phyloP scores from a whole-genome alignment of 2,888 invertebrate species.

The Dexiosoma caninum region DNA sequence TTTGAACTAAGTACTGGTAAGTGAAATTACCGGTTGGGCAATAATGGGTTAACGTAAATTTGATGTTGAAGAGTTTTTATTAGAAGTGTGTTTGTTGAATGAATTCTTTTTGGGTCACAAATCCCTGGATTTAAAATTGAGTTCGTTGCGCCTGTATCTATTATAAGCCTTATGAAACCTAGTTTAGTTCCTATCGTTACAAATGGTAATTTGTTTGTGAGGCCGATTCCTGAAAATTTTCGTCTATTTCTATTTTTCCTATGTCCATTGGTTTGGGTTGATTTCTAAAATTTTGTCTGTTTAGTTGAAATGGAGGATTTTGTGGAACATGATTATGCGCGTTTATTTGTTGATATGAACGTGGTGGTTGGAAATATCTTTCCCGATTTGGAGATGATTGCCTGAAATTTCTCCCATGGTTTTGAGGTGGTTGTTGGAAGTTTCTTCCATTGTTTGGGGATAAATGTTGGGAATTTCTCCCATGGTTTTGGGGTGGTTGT shows the following conservation, averaged over 20 bases:
- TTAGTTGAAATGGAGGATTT: not conserved
- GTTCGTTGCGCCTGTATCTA: not conserved
- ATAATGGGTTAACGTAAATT: constrained; percentile 1
- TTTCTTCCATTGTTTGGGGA: not conserved
- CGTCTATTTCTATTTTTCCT: not conserved
- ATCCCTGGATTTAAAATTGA: too few species aligned
- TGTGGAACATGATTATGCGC: too few species aligned
- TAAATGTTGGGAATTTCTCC: too few species aligned
- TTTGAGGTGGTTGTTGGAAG: not conserved
- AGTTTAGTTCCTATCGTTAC: not conserved
- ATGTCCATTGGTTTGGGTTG: not conserved
- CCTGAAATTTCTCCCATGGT: not conserved
- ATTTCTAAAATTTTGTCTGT: not conserved
- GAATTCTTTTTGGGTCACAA: too few species aligned
- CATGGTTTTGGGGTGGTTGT: too few species aligned
- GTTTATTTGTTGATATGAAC: too few species aligned
- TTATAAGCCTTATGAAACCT: not conserved
- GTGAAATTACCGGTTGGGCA: too few species aligned
- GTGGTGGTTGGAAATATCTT: too few species aligned
- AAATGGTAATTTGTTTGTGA: not conserved
- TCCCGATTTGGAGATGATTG: not conserved
- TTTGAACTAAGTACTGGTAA: too few species aligned
- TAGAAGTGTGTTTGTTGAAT: not conserved
- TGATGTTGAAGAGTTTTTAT: too few species aligned
- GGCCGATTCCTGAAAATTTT: too few species aligned